Percentiles rank a stretch among this genome's conserved stretches.
phyloP scores from a whole-genome alignment of 2,888 invertebrate species.

The Aethes cnicana region DNA sequence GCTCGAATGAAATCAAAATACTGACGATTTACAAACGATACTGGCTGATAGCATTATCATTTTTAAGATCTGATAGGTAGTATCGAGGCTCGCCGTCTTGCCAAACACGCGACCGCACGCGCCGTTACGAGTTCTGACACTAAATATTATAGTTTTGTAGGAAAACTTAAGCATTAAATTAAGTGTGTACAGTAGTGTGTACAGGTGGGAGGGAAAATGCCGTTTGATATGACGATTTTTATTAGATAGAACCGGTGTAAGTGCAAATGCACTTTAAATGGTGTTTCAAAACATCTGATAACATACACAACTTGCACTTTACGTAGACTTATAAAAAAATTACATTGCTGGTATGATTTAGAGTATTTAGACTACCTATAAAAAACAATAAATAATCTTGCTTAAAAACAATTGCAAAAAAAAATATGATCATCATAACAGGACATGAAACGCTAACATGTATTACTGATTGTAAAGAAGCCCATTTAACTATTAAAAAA shows the following conservation, averaged over 20 bases:
- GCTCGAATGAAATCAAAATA: conserved; percentile 42
- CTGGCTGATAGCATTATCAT: conserved; percentile 44
- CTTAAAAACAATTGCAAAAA: too few species aligned
- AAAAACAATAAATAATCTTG: too few species aligned
- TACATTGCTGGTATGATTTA: too few species aligned
- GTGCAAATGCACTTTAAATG: neutral
- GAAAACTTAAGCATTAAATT: conserved; percentile 37
- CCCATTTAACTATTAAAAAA: too few species aligned
- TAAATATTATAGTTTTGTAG: conserved; percentile 35
- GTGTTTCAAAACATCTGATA: neutral
- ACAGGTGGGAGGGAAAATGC: conserved; percentile 26
- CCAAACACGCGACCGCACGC: conserved; percentile 9
- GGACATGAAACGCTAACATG: too few species aligned
- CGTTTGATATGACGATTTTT: neutral
- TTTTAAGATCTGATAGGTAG: conserved; percentile 53
- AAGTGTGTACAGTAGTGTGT: conserved; percentile 32
- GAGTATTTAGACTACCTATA: too few species aligned
- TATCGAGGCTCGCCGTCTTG: conserved; percentile 20
- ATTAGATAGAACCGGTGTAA: neutral
- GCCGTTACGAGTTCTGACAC: conserved; percentile 33
- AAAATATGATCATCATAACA: too few species aligned
- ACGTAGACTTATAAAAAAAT: too few species aligned
- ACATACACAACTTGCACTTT: too few species aligned
- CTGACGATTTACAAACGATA: conserved; percentile 42
- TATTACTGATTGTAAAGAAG: too few species aligned